phyloP scores from a whole-genome alignment of 2,797 vertebrate species.

The Potorous gilbertii region DNA sequence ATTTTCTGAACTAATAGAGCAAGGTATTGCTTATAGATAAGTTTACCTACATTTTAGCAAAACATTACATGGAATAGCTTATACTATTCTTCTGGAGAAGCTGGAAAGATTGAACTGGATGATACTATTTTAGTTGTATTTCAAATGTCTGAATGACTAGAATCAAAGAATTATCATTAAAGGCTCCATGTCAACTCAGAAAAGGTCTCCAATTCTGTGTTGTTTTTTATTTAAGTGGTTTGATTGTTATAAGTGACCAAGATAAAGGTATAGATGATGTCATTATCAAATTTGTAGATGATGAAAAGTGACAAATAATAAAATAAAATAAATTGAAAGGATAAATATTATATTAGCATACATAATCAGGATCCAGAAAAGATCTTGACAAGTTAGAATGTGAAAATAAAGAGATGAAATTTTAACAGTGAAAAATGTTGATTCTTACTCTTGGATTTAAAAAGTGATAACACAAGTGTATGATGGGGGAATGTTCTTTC shows the following conservation, averaged over 20 bases:
- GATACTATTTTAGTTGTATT: too few species aligned
- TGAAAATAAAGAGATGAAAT: neutral
- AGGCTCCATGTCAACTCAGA: too few species aligned
- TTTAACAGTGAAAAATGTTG: neutral
- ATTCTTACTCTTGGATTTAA: neutral
- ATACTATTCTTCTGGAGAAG: too few species aligned
- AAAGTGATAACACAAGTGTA: neutral
- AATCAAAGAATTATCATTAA: too few species aligned
- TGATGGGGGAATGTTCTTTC: neutral
- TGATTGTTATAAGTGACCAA: neutral
- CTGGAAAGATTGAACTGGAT: too few species aligned
- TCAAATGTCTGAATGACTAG: too few species aligned
- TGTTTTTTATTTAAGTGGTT: neutral
- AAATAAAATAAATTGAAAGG: too few species aligned
- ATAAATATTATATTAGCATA: neutral
- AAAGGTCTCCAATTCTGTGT: too few species aligned
- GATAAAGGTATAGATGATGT: neutral
- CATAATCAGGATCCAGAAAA: neutral
- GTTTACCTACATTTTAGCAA: too few species aligned
- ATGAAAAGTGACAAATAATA: neutral
- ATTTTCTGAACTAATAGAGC: too few species aligned
- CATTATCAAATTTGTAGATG: neutral
- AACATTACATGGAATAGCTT: too few species aligned
- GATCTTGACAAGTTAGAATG: neutral
- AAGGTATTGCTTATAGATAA: too few species aligned